Percentiles rank a stretch among this genome's conserved stretches.
Evolutionary conservation across 2,797 vertebrate genomes (phyloP).

Genomic region (Amazonetta brasiliensis): DNA sequence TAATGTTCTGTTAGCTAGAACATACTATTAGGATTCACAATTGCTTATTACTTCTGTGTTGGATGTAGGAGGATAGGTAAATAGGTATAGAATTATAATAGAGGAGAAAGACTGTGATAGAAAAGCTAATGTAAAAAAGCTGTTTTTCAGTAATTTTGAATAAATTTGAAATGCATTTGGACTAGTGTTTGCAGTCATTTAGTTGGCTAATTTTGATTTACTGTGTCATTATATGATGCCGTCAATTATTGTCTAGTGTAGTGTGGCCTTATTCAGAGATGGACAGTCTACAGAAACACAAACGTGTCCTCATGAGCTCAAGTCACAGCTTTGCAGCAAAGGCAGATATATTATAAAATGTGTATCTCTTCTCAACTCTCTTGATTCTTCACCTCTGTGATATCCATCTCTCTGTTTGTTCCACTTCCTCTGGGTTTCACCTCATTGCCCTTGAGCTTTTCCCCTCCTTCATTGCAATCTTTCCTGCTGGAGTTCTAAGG

Average conservation of each 20-base stretch:
- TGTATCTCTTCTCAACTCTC: not conserved
- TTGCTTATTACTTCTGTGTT: not conserved
- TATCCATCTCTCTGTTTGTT: not conserved
- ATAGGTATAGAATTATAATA: not conserved
- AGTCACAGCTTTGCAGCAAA: not conserved
- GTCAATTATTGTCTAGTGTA: not conserved
- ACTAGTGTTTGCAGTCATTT: not conserved
- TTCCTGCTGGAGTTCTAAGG: conserved; percentile 4
- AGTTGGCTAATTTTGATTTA: not conserved
- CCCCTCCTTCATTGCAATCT: accelerated
- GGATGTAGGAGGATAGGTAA: not conserved
- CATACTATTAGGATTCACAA: too few relatives aligned
- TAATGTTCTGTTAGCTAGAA: not conserved
- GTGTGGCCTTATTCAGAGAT: not conserved
- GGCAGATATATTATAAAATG: not conserved
- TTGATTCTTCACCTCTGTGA: not conserved
- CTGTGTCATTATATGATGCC: not conserved
- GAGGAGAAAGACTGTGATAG: not conserved
- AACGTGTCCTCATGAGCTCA: not conserved
- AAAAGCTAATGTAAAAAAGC: not conserved
- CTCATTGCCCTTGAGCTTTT: conserved; percentile 19
- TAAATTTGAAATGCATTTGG: not conserved
- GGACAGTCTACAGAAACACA: not conserved
- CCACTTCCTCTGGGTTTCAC: conserved; percentile 27
- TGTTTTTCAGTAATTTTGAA: not conserved